Evolutionary conservation across 30 jellyfish, hydroid and myxozoan genomes (phyloP), one percentile per base, ranked within the genome.

Genomic region (Aurelia aurita): DNA sequence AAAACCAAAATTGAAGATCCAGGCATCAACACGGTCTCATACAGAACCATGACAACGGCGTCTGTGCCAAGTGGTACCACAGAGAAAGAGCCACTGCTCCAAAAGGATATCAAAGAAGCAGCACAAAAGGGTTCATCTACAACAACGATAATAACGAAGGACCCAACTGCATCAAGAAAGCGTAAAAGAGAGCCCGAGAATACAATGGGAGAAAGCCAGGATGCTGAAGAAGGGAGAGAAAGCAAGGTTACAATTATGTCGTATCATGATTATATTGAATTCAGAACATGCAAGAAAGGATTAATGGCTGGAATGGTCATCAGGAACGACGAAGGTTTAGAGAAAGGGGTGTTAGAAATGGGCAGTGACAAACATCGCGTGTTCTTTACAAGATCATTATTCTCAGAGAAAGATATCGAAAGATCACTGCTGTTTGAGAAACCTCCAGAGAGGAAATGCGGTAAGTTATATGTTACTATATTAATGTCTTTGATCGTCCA

Each of bases 381-480:
- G 32, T 60, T 54, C 79, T 77, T 77, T 43, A 62, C 59, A 14
- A 43, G 88, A 35, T 14, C 79, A 4, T 39, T 59, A 21, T 62
- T 77, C 35, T 59, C 88, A 14, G 88, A 77, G 53, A 77, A 77
- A 61, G 88, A 63, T 19, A 77, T 77, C 31, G 77, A 54, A 26
- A 65, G 88, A 39, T 29, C 80, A 15, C 6, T 28, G 26, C 27
- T 77, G 35, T 77, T 77, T 22, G 88, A 77, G 76, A 77, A 61
- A 62, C 58, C 70, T 29, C 54, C 54, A 1, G 88, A 60, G 22
- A 77, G 76, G 58, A 77, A 77, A 77, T 59, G 79, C 26, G 27
- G 88, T 60, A 61, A 77, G 88, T 77, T 58, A 46, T 4, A 6
- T 4, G 51, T 8, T 39, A 39, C 15, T n/a, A 39, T 39, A n/a